Conservation (phyloP, 2,797 vertebrate species). For the Smutsia temminckii region DNA sequence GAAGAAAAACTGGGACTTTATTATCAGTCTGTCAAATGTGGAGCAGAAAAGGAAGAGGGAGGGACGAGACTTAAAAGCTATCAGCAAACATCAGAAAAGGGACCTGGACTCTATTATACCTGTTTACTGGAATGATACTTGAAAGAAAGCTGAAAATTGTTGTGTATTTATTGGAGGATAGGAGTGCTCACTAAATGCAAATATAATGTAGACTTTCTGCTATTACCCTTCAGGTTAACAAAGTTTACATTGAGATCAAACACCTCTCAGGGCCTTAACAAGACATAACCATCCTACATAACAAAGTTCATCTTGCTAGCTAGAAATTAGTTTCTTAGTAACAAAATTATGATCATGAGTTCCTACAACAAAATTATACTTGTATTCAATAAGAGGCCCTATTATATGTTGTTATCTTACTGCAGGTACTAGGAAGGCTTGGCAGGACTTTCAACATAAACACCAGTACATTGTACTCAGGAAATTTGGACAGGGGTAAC, state of each 20-base stretch:
- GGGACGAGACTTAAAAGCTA: neutral
- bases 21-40: neutral
- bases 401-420: neutral
- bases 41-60: neutral
- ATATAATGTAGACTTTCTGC: neutral
- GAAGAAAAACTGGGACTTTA: neutral
- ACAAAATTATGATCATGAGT: neutral
- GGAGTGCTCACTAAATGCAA: neutral
- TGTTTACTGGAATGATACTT: neutral
- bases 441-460: neutral
- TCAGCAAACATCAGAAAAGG: neutral
- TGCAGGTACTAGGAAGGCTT: neutral
- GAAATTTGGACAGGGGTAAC: neutral
- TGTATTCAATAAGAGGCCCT: neutral
- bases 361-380: neutral
- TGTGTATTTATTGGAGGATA: neutral
- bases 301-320: neutral
- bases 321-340: conserved; percentile 3
- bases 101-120: neutral
- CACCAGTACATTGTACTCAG: neutral
- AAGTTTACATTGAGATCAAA: neutral
- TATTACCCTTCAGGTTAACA: neutral
- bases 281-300: neutral
- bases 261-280: neutral
- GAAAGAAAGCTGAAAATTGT: neutral